These are phyloP conservation scores for Typhlichthys subterraneus DNA, from an alignment of 2,797 vertebrate species.

Conservation along the genomic window DNA sequence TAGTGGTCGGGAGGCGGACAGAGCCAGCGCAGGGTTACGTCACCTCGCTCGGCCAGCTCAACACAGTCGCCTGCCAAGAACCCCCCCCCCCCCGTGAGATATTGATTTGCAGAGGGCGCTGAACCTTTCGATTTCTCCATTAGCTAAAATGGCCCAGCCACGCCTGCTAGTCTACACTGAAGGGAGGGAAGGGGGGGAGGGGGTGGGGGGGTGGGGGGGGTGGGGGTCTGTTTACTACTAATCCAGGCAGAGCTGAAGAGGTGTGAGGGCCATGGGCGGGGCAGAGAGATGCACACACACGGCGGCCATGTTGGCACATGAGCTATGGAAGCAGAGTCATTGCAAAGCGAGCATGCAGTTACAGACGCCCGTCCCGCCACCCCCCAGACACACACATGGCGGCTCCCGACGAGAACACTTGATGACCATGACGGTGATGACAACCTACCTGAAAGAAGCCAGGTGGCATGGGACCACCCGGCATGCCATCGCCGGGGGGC, in stretches of 20 bases:
- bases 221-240: constrained; percentile 44
- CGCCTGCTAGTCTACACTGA: constrained; percentile 65
- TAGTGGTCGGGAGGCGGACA: constrained; percentile 6
- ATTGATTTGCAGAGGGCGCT: constrained; percentile 74
- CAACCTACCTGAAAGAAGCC: constrained; percentile 95
- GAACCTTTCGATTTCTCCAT: constrained; percentile 77
- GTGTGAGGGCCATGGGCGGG: constrained; percentile 21
- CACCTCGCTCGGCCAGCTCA: constrained; percentile 40
- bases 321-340: constrained; percentile 22
- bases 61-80: constrained; percentile 54
- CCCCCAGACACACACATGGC: too few relatives aligned
- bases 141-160: constrained; percentile 64
- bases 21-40: constrained; percentile 24
- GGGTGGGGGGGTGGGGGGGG: too few relatives aligned
- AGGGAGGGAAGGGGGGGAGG: constrained; percentile 41
- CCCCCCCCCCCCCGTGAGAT: constrained; percentile 53
- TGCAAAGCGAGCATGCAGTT: constrained; percentile 10
- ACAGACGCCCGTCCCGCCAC: too few relatives aligned
- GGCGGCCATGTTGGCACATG: neutral
- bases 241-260: constrained; percentile 26
- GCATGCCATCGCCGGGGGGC: constrained; percentile 95
- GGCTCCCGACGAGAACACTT: neutral
- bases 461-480: constrained; percentile 95
- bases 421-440: neutral
- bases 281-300: constrained; percentile 1